Conservation (phyloP, 2,888 invertebrate species). For the Lochmaea capreae region DNA sequence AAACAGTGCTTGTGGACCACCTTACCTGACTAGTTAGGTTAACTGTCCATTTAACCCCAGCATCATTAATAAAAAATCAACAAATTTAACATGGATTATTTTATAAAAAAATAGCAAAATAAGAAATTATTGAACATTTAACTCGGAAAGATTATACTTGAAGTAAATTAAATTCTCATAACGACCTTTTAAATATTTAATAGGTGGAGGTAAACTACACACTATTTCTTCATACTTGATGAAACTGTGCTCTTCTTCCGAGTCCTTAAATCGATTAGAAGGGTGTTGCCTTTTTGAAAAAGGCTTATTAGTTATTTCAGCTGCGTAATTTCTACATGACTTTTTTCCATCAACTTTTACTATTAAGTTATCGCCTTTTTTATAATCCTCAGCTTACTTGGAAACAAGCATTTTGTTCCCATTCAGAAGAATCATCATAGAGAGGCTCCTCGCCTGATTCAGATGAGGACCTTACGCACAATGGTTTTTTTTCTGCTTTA, state of each 20-base stretch:
- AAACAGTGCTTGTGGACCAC: slow-evolving; percentile 7
- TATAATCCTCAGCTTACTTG: slow-evolving; percentile 3
- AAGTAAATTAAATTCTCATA: neutral
- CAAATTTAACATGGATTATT: slow-evolving; percentile 9
- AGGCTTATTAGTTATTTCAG: slow-evolving; percentile 4
- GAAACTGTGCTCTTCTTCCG: slow-evolving; percentile 6
- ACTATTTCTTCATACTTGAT: slow-evolving; percentile 5
- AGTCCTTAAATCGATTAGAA: slow-evolving; percentile 4
- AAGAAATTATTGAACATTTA: slow-evolving; percentile 11
- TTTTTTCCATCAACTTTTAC: slow-evolving; percentile 8
- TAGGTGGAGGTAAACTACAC: slow-evolving; percentile 10
- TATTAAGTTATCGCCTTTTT: slow-evolving; percentile 7
- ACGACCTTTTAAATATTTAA: slow-evolving; percentile 4
- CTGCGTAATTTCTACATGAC: slow-evolving; percentile 8
- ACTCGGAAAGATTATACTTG: neutral
- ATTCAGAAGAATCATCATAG: slow-evolving; percentile 7
- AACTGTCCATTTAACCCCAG: slow-evolving; percentile 8
- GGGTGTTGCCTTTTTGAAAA: neutral
- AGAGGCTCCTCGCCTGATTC: slow-evolving; percentile 11
- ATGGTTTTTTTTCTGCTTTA: slow-evolving; percentile 19
- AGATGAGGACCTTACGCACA: slow-evolving; percentile 7
- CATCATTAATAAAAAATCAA: slow-evolving; percentile 4
- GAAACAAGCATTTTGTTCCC: neutral
- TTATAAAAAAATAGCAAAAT: neutral
- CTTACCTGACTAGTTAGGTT: slow-evolving; percentile 9